phyloP scores from a whole-genome alignment of 2,797 vertebrate genomes.

The Hippopotamyrus pictus region DNA sequence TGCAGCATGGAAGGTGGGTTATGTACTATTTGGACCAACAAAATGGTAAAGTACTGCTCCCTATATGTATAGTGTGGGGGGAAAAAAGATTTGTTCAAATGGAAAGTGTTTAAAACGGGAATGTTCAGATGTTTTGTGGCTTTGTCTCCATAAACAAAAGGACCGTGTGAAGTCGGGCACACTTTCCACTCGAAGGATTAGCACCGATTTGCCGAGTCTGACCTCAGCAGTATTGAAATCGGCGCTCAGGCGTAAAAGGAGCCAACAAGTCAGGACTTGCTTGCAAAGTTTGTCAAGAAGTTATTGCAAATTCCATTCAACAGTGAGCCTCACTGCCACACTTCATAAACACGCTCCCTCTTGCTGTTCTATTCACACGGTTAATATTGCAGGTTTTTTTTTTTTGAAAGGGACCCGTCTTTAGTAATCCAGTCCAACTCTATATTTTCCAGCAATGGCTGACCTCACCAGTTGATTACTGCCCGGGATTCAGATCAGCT shows the following conservation, averaged over 20 bases:
- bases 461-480: neutral
- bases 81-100: neutral
- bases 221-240: neutral
- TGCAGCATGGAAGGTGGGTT: neutral
- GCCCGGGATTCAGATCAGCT: neutral
- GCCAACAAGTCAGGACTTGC: neutral
- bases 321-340: neutral
- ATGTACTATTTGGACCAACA: neutral
- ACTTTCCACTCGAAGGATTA: neutral
- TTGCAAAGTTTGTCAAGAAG: neutral
- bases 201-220: neutral
- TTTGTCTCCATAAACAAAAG: neutral
- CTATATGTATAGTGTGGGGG: neutral
- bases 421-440: neutral
- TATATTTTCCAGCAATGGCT: neutral
- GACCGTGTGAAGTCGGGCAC: neutral
- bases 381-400: neutral
- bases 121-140: neutral
- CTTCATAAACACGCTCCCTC: neutral
- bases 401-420: neutral
- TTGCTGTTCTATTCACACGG: neutral
- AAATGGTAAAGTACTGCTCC: neutral
- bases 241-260: neutral
- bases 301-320: neutral
- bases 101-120: neutral